phyloP scores from a whole-genome alignment of 1,140 invertebrate genomes.

The Scylla paramamosain region DNA sequence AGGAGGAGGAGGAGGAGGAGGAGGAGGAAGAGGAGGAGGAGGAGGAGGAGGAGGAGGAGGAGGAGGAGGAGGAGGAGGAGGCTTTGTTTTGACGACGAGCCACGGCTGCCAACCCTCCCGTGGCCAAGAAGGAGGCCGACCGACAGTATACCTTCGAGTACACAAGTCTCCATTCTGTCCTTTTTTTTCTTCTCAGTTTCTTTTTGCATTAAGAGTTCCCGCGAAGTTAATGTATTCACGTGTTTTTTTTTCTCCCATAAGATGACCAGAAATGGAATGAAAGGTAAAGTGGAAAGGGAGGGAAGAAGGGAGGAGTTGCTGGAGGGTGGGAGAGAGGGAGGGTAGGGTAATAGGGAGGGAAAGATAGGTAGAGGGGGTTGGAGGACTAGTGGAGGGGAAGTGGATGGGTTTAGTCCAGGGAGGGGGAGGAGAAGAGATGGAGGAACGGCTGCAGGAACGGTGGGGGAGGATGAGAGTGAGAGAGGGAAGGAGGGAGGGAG shows the following conservation, averaged over 20 bases:
- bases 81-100: not conserved
- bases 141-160: not conserved
- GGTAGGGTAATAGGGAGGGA: not conserved
- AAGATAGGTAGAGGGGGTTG: not conserved
- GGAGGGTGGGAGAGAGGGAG: not conserved
- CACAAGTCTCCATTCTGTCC: not conserved
- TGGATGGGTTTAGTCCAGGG: too few relatives aligned
- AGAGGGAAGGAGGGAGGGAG: not conserved
- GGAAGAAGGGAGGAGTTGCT: not conserved
- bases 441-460: not conserved
- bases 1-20: not conserved
- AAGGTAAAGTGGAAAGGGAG: not conserved
- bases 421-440: not conserved
- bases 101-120: slow-evolving; percentile 1
- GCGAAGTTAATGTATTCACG: not conserved
- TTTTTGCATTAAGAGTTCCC: not conserved
- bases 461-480: not conserved
- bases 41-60: slow-evolving; percentile 33
- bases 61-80: not conserved
- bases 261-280: not conserved
- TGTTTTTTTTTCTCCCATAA: not conserved
- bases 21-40: not conserved
- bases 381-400: not conserved
- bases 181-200: too few relatives aligned
- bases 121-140: not conserved